Evolutionary conservation across 37 sponge, comb jelly and placozoan genomes (phyloP), one percentile per base, ranked within the genome.

Genomic region (Tethya wilhelma): DNA sequence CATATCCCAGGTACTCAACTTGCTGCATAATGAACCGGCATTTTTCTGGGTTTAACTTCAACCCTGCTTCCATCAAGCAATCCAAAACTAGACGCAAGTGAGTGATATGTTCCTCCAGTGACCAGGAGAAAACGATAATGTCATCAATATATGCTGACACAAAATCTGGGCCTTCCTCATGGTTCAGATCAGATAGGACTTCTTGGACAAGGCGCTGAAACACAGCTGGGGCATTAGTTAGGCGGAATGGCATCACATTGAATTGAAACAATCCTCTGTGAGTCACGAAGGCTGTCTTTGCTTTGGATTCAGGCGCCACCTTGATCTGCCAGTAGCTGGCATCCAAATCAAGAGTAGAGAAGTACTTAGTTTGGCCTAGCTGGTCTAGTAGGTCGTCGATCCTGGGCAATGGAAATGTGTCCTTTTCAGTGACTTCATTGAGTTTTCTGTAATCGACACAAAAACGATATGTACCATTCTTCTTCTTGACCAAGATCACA

Each of bases 1-100:
- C 31, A 43, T 80, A 67, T 0, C 87, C 81, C 6, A 87, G 81
- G 49, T 81, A 87, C 59, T 87, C 68, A 0, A 87, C 81, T 36
- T 71, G 75, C 25, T 70, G 5, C 11, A 67, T 28, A 0, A 59
- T 4, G 34, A 87, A 64, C 36, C 26, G 58, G 33, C 87, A 87
- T 37, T 87, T 87, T 0, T 67, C 6, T 9, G 82, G 75, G 44
- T 87, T 80, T 29, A 83, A 59, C 55, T 83, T 83, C 14, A 83
- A 57, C 1, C 68, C 57, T 36, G 42, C 75, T 20, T 74, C 39
- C 59, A 7, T 4, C 0, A 83, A n/a, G n/a, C n/a, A n/a, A n/a
- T n/a, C n/a, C n/a, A n/a, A n/a, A n/a, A n/a, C n/a, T n/a, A n/a
- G n/a, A n/a, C n/a, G n/a, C n/a, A n/a, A n/a, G n/a, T n/a, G n/a